Base-by-base conservation (phyloP, 2,113 vertebrate genomes). In the Corvus moneduloides region DNA sequence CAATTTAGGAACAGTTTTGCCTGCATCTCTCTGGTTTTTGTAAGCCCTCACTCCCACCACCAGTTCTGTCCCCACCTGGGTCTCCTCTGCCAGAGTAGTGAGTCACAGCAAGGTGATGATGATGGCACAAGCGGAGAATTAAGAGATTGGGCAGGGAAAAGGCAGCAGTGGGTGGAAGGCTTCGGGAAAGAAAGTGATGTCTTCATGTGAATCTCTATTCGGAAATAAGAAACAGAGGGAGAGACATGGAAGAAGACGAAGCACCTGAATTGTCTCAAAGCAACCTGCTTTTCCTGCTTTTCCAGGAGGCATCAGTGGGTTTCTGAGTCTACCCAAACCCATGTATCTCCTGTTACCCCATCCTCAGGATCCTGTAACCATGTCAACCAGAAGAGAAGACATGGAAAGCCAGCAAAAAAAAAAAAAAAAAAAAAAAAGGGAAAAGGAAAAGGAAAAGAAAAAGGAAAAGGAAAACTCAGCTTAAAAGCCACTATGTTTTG, bases 1-100 rank as follows among this genome's bases (percentile, higher is more conserved):
- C 95, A 85, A 89, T 97, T 97, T 93, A 62, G 93, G 96, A 93
- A 90, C 93, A 95, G 92, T 81, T 96, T 94, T 90, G 96, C 64
- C 89, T 94, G 77, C 66, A 64, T 93, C 91, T 93, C 90, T 91
- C 87, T 79, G 6, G 6, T 19, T 58, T 83, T 23, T 24, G 35
- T 14, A 15, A 82, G 67, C 4, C 2, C 64, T 67, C 13, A 27
- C 48, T 91, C 82, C 71, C n/a, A 18, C 19, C 7, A 16, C 68
- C 7, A 10, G 21, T n/a, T n/a, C 22, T 64, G 48, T 56, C 79
- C 68, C 71, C 55, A 26, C 21, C 39, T 2, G 16, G 66, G 18
- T n/a, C 86, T 32, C 43, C 64, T 46, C 21, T 49, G 55, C 66
- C 23, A 2, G 5, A 9, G 58, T 14, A 14, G 41, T 8, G 63